phyloP scores from a whole-genome alignment of 2,113 vertebrate genomes.

The Chionomys nivalis region DNA sequence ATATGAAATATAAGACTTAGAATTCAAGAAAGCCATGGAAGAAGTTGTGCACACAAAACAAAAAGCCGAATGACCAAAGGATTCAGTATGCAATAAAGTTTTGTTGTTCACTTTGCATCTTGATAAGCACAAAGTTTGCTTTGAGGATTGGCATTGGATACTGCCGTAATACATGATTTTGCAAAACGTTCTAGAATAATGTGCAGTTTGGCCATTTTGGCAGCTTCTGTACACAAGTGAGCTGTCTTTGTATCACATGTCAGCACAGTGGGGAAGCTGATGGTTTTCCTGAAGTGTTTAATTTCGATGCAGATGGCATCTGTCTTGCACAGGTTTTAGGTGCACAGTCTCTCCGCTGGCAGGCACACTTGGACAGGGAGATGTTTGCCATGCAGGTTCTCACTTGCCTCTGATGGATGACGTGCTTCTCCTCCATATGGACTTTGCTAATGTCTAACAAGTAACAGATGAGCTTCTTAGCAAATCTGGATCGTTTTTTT shows the following conservation, averaged over 20 bases:
- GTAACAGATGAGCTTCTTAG: constrained; percentile 68
- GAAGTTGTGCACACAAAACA: background rate
- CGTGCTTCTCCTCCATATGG: constrained; percentile 52
- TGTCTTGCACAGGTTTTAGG: background rate
- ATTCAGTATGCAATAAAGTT: background rate
- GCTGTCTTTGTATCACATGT: background rate
- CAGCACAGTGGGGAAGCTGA: constrained; percentile 4
- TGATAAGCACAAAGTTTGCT: background rate
- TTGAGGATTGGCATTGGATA: background rate
- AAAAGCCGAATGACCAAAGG: background rate
- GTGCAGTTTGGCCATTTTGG: background rate
- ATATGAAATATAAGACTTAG: background rate
- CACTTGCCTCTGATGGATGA: background rate
- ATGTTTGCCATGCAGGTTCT: constrained; percentile 26
- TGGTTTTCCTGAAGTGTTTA: constrained; percentile 30
- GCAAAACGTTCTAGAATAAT: background rate
- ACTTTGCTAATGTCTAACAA: constrained; percentile 61
- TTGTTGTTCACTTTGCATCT: constrained; percentile 35
- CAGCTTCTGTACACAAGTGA: background rate
- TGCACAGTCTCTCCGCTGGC: background rate
- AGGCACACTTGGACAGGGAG: constrained; percentile 49
- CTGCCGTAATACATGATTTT: background rate
- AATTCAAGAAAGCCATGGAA: background rate
- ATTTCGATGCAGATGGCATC: background rate
- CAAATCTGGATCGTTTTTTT: constrained; percentile 73